phyloP scores from a whole-genome alignment of 1,140 invertebrate species.

The Halyomorpha halys region DNA sequence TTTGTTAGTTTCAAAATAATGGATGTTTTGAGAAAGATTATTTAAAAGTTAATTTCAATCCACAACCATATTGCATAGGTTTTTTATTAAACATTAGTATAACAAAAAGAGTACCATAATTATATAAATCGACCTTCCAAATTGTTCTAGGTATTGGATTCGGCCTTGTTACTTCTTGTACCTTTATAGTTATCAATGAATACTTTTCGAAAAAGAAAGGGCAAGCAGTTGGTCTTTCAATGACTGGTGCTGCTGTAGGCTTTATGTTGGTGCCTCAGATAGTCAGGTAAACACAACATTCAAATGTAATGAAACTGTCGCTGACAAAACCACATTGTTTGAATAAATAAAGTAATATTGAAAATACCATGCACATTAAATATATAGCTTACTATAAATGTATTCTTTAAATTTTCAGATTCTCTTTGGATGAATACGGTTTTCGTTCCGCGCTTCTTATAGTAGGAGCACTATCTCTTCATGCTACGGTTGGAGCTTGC shows the following conservation, averaged over 20 bases:
- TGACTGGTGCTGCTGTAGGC: constrained; percentile 62
- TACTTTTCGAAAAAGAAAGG: constrained; percentile 62
- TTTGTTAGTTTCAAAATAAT: too few species aligned
- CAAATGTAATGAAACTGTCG: neutral
- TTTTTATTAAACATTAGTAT: too few species aligned
- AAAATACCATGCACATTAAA: too few species aligned
- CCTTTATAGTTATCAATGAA: constrained; percentile 40
- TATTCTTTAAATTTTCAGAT: constrained; percentile 16
- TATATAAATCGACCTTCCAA: too few species aligned
- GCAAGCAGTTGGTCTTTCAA: constrained; percentile 61
- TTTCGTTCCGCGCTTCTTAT: constrained; percentile 52
- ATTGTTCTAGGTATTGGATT: constrained; percentile 50
- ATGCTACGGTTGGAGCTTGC: constrained; percentile 49
- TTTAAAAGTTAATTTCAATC: too few species aligned
- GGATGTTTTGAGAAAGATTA: too few species aligned
- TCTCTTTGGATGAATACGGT: constrained; percentile 42
- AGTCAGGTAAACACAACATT: constrained; percentile 24
- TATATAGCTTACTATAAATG: too few species aligned
- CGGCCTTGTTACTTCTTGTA: constrained; percentile 52
- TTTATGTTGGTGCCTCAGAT: constrained; percentile 63
- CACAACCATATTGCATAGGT: too few species aligned
- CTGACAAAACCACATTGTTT: too few species aligned
- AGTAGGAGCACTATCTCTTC: constrained; percentile 47
- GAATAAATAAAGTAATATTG: too few species aligned
- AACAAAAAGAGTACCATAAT: too few species aligned